Evolutionary conservation across 2,113 vertebrate species (phyloP), one percentile per base, ranked within the genome.

Genomic region (Rhineura floridana): DNA sequence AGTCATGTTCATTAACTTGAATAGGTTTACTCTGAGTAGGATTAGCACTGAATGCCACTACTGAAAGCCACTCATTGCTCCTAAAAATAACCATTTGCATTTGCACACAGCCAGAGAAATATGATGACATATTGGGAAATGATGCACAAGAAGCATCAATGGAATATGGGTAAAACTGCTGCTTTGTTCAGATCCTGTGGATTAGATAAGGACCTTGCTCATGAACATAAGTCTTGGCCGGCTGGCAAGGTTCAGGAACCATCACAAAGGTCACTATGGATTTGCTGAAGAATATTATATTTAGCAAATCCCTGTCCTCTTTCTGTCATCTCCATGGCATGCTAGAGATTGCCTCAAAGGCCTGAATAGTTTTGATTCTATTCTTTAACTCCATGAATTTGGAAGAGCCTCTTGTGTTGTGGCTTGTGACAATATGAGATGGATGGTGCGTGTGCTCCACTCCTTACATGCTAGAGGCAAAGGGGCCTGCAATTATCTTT

Each of bases 401-500:
- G 67, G 52, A 0, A 76, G 5, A 30, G 30, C 6, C 70, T 83
- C 80, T 52, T 83, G 13, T 30, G 72, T 52, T 59, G 55, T 19
- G n/a, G n/a, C n/a, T n/a, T 50, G 55, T 28, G 10, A 90, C 52
- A 13, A 30, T 36, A 3, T n/a, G 70, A 87, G 78, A 39, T n/a
- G 81, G 48, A 39, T 84, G 86, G 19, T 63, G 72, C 2, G 44
- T 17, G 36, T 76, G 1, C 52, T 0, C 19, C 4, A 30, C 73
- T 78, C 83, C 63, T 86, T 69, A 17, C 0, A 10, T 78, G 50
- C 7, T 11, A 81, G 63, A 25, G 39, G 67, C 84, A 77, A 50
- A 69, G 65, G 84, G 86, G 33, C 0, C 0, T 81, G 0, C 17
- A 88, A 65, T 92, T 94, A 25, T 62, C 86, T 86, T 90, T 95